These are phyloP conservation scores for Zoanthus solanderi DNA, from an alignment of 92 coral and sea anemone genomes.

Conservation along the genomic window DNA sequence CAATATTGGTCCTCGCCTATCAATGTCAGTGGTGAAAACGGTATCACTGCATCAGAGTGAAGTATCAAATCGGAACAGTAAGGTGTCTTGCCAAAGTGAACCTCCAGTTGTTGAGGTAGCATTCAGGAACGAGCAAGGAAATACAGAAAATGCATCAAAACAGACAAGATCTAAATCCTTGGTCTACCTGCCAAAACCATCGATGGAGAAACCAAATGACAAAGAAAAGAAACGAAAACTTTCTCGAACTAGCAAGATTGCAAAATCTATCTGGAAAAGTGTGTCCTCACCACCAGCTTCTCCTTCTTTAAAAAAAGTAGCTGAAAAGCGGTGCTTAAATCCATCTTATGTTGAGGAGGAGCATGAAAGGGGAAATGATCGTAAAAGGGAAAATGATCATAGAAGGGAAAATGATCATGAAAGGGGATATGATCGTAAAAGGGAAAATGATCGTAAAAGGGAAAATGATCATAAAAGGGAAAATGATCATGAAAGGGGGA, in stretches of 20 bases:
- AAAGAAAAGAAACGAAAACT: slow-evolving; percentile 55
- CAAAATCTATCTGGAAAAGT: slow-evolving; percentile 59
- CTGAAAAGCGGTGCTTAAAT: background rate
- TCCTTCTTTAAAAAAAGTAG: background rate
- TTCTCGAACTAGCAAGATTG: slow-evolving; percentile 68
- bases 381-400: background rate
- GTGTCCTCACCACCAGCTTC: slow-evolving; percentile 56
- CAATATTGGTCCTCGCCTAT: background rate
- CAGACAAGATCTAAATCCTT: slow-evolving; percentile 8
- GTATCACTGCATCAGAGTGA: slow-evolving; percentile 27
- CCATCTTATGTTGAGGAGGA: slow-evolving; percentile 21
- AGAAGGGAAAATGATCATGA: background rate
- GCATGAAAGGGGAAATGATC: background rate
- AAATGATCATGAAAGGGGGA: background rate
- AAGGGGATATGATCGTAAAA: background rate
- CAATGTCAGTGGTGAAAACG: background rate
- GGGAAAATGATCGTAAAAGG: too few relatives aligned
- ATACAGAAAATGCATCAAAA: background rate
- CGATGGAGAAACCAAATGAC: slow-evolving; percentile 33
- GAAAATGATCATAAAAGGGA: too few relatives aligned
- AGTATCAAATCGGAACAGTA: background rate
- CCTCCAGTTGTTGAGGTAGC: slow-evolving; percentile 5
- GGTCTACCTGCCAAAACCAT: background rate
- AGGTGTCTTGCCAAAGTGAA: background rate
- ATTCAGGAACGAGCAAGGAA: background rate